Conservation (phyloP, 2,888 invertebrate species). For the Kryphioiulus occultus region DNA sequence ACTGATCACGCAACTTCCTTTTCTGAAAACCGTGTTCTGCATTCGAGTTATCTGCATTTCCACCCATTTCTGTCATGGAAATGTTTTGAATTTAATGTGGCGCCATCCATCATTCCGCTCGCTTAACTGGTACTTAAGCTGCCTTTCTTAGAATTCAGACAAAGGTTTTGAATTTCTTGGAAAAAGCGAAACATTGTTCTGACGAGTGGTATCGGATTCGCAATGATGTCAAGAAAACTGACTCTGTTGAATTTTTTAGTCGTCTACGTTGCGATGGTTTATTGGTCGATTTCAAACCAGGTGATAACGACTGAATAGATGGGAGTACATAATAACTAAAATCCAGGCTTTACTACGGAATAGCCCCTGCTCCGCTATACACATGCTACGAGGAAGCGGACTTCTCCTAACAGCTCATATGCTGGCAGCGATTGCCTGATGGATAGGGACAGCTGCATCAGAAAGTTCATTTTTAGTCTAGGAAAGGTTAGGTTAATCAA, state of each 20-base stretch:
- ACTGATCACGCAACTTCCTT: conserved; percentile 13
- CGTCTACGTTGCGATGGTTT: no score
- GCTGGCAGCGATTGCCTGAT: no score
- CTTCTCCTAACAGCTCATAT: no score
- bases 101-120: not conserved
- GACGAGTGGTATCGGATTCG: not conserved
- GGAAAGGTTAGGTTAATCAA: no score
- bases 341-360: no score
- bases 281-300: no score
- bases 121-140: not conserved
- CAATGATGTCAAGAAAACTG: not conserved
- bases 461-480: no score
- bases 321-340: no score
- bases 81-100: not conserved
- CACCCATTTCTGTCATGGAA: not conserved
- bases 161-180: conserved; percentile 2
- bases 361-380: no score
- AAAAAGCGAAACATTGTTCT: not conserved
- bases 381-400: no score
- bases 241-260: not conserved
- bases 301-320: no score
- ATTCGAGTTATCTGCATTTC: not conserved
- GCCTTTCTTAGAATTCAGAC: not conserved
- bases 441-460: no score
- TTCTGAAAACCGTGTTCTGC: not conserved